Conservation (phyloP, 2,888 invertebrate genomes). For the Alviniconcha strummeri region DNA sequence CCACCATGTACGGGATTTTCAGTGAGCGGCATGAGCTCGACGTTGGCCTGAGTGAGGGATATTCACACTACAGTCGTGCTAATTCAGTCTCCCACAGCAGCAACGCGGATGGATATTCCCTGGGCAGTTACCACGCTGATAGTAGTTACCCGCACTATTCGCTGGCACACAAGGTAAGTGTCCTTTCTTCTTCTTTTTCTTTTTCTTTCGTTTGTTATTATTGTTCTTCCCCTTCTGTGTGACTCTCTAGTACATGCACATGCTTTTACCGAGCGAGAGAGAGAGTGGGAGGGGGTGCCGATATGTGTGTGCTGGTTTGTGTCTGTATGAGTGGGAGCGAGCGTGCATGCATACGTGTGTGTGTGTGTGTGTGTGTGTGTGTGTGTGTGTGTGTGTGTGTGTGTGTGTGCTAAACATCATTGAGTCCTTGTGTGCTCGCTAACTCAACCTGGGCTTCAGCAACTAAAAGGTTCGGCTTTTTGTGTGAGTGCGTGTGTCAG, state of each 20-base stretch:
- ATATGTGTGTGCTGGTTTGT: not conserved
- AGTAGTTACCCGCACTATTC: not conserved
- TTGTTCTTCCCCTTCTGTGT: too few relatives aligned
- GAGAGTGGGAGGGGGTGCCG: not conserved
- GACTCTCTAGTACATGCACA: too few relatives aligned
- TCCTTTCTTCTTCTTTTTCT: too few relatives aligned
- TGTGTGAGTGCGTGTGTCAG: too few relatives aligned
- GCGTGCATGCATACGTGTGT: not conserved
- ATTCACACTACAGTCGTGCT: constrained; percentile 22
- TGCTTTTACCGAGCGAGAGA: too few relatives aligned
- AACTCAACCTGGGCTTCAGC: too few relatives aligned
- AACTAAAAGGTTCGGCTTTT: too few relatives aligned
- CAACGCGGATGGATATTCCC: constrained; percentile 13
- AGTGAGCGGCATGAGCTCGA: constrained; percentile 16
- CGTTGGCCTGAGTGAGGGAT: not conserved
- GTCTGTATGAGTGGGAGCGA: not conserved
- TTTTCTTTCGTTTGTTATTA: too few relatives aligned
- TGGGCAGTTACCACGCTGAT: not conserved
- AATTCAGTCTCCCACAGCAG: not conserved
- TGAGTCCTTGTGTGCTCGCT: too few relatives aligned
- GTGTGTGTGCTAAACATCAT: not conserved
- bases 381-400: not conserved
- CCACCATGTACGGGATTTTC: constrained; percentile 22
- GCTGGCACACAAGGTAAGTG: constrained; percentile 12
- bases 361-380: not conserved